Evolutionary conservation across 2,113 vertebrate genomes (phyloP), one percentile per base, ranked within the genome.

Genomic region (Climacteris rufus): DNA sequence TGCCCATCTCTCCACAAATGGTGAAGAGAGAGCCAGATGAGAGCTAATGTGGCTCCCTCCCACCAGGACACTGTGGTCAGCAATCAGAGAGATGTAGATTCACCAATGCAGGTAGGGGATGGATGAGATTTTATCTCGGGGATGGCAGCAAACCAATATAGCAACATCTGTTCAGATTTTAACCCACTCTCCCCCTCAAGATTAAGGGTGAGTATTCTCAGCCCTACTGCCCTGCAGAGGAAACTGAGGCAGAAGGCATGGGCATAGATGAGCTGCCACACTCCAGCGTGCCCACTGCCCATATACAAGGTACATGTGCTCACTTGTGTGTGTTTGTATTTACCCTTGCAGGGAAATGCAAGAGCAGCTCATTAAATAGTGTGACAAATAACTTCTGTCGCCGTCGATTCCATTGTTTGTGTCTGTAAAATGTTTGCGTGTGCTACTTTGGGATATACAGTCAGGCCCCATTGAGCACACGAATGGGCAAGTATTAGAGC

Each of bases 391-490:
- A 79, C 83, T 94, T 94, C 90, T 93, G 93, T 93, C 66, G 33
- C 44, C 61, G 45, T 83, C 28, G 10, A 52, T 93, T 91, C 92
- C 47, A 21, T 77, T 95, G 92, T 96, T 96, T 94, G 68, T 60
- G 78, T 53, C 82, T 94, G 56, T 86, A 59, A 97, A 97, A 96
- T 70, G 94, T 89, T 93, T 89, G 92, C 80, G 69, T 95, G 94
- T 92, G 87, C 86, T 91, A 83, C 82, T 97, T 93, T 96, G 81
- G 91, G 84, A 96, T 94, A 71, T 61, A 27, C 53, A 59, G 64
- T 90, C 87, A 92, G 95, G 88, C 77, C 87, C 83, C 85, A 93
- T 39, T 93, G 88, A 97, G 93, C 89, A 90, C 78, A 71, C 61
- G 45, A 93, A 95, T 56, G 66, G 78, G 83, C 54, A 86, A 87